phyloP scores from a whole-genome alignment of 2,888 invertebrate species.

The Coelinius sp. region DNA sequence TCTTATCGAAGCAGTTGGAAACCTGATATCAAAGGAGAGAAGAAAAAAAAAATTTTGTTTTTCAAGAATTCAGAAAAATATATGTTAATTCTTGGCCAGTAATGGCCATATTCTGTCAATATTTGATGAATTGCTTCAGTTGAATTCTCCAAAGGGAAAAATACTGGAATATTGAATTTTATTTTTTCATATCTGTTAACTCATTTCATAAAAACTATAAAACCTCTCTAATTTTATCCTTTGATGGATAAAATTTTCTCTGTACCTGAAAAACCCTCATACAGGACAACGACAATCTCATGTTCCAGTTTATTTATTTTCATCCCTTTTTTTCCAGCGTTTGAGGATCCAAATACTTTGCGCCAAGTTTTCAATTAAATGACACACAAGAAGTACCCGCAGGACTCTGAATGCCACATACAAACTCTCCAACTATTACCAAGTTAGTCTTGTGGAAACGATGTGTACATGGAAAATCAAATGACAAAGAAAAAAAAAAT shows the following conservation, averaged over 20 bases:
- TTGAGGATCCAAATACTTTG: neutral
- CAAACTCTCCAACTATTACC: slow-evolving; percentile 19
- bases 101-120: neutral
- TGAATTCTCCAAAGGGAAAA: neutral
- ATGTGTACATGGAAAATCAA: slow-evolving; percentile 3
- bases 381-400: slow-evolving; percentile 5
- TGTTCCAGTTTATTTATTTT: neutral
- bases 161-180: neutral
- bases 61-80: neutral
- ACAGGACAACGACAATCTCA: neutral
- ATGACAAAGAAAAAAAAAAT: neutral
- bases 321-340: neutral
- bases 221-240: neutral
- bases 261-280: neutral
- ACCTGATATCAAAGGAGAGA: neutral
- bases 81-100: neutral
- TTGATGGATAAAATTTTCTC: neutral
- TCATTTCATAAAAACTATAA: too few relatives aligned
- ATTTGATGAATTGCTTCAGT: neutral
- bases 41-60: neutral
- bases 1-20: neutral
- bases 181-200: neutral
- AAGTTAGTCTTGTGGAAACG: slow-evolving; percentile 8
- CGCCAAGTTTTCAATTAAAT: slow-evolving; percentile 22
- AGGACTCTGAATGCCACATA: neutral